Evolutionary conservation across 2,797 vertebrate species (phyloP), one percentile per base, ranked within the genome.

Genomic region (Acestrorhynchus altus): DNA sequence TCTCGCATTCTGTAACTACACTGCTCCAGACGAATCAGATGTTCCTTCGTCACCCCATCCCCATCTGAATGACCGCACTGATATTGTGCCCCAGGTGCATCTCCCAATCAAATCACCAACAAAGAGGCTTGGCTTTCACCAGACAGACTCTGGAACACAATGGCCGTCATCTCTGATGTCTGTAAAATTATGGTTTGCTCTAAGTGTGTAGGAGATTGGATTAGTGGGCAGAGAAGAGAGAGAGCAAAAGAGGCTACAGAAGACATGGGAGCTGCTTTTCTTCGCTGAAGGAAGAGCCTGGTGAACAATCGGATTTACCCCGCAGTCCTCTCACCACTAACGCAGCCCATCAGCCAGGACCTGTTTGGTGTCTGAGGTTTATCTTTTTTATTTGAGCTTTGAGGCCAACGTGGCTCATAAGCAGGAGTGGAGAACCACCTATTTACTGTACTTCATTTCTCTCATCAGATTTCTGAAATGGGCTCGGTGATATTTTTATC

Each of bases 11-110:
- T 15, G 12, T 42, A 40, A 13, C 9, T 13, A 20, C n/a, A 12
- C n/a, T 12, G 20, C 11, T 13, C 15, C 39, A 24, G 51, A 40
- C 61, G 4, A 22, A 51, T 77, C 67, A 77, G 57, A 51, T 51
- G 67, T 28, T 54, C 22, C 0, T 44, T 22, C 40, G 28, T 39
- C 51, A 39, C 13, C 39, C 63, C 63, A 13, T 15, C 70, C 51
- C 44, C 57, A 24, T 70, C 67, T 54, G 60, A 42, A 35, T n/a
- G 35, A 35, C 16, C 6, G 13, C 15, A 24, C n/a, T 13, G 61
- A 15, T 15, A 15, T 83, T 7, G 71, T 83, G 81, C 77, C 74
- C 77, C 87, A 89, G 89, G 88, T 91, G 90, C 79, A 85, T 81
- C 83, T 72, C 59, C 20, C 35, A 83, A 81, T 73, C 83, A 86